Conservation (phyloP, 2,113 vertebrate species). For the Hippoglossus stenolepis region DNA sequence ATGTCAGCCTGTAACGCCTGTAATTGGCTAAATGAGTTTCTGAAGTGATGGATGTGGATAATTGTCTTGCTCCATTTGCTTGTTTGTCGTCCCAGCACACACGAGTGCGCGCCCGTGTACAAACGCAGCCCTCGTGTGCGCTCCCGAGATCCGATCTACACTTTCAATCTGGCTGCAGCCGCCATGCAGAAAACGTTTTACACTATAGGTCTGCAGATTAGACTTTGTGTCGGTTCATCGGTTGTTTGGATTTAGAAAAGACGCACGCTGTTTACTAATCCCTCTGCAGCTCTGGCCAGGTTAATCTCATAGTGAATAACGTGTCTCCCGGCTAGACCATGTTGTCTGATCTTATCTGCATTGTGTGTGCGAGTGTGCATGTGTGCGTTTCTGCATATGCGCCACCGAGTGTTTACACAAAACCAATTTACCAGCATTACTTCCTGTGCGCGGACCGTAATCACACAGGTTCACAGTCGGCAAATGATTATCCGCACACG, state of each 20-base stretch:
- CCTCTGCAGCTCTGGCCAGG: constrained; percentile 48
- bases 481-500: constrained; percentile 48
- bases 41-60: constrained; percentile 76
- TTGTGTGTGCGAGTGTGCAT: constrained; percentile 18
- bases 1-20: constrained; percentile 62
- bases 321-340: constrained; percentile 42
- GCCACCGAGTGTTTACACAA: constrained; percentile 24
- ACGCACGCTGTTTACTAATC: constrained; percentile 15
- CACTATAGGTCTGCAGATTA: neutral
- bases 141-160: constrained; percentile 12
- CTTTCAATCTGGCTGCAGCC: neutral
- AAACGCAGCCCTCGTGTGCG: constrained; percentile 20
- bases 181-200: constrained; percentile 2
- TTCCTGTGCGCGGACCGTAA: constrained; percentile 44
- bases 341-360: constrained; percentile 54
- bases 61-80: constrained; percentile 67
- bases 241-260: constrained; percentile 29
- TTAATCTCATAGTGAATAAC: constrained; percentile 63
- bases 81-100: constrained; percentile 42
- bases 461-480: constrained; percentile 40
- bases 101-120: neutral
- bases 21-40: constrained; percentile 77
- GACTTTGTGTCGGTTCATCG: constrained; percentile 4
- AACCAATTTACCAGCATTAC: constrained; percentile 56
- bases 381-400: constrained; percentile 24